A percentile compares a stretch with the other conserved stretches of the same genome.
These are phyloP conservation scores for Hippotragus niger DNA, from an alignment of 2,113 vertebrate genomes.

Conservation along the genomic window DNA sequence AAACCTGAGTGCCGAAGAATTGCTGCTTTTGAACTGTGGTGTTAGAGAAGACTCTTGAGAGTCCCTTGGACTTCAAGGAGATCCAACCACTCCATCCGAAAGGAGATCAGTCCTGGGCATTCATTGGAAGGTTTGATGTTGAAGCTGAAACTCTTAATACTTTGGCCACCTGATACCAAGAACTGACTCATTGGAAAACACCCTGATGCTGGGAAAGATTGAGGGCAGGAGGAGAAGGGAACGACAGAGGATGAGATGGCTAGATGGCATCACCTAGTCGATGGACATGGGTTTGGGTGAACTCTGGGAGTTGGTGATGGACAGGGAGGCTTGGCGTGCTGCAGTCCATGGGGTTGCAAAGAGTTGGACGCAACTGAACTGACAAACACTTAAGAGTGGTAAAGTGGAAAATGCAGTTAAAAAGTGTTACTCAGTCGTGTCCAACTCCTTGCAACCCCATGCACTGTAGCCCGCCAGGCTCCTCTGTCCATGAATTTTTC, in stretches of 20 bases:
- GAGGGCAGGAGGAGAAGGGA: background rate
- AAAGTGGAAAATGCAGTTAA: background rate
- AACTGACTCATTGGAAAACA: background rate
- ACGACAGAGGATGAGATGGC: background rate
- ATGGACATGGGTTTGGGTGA: background rate
- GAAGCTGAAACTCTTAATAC: background rate
- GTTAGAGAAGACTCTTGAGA: background rate
- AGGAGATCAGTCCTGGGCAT: background rate
- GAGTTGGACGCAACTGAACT: background rate
- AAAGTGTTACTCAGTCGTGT: background rate
- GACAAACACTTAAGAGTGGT: background rate
- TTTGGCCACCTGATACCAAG: background rate
- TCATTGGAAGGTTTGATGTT: background rate
- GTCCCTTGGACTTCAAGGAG: background rate
- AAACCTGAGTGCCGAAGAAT: background rate
- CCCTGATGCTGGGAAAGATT: background rate
- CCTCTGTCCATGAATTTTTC: background rate
- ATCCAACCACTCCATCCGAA: background rate
- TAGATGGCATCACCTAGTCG: background rate
- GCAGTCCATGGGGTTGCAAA: background rate
- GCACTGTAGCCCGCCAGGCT: background rate
- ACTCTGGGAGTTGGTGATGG: background rate
- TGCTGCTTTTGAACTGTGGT: background rate
- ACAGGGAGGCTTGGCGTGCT: background rate
- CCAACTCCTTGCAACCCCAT: background rate